phyloP scores from a whole-genome alignment of 2,113 vertebrate genomes.

The Heteronetta atricapilla region DNA sequence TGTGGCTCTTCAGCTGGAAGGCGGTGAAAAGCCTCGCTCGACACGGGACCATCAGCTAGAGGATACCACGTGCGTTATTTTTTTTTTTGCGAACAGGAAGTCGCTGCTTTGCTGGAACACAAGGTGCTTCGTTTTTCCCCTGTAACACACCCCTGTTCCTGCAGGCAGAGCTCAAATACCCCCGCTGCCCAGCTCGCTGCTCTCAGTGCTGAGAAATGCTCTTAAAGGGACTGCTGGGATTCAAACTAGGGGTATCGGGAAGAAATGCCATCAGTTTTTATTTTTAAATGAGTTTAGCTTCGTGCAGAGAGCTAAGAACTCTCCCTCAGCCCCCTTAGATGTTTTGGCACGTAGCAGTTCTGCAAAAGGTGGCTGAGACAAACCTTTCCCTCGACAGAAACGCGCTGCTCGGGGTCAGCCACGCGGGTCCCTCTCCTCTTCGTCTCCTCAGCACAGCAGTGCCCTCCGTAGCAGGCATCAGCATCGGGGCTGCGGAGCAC shows the following conservation, averaged over 20 bases:
- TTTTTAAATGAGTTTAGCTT: neutral
- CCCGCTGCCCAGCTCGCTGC: neutral
- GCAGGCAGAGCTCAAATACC: neutral
- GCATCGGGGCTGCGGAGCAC: rapidly evolving
- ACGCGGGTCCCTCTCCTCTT: neutral
- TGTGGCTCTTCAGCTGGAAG: neutral
- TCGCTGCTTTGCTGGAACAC: neutral
- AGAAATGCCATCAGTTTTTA: conserved; percentile 11
- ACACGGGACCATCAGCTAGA: neutral
- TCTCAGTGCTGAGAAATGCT: neutral
- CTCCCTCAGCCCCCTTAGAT: neutral
- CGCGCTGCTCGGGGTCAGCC: neutral
- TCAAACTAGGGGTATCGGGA: neutral
- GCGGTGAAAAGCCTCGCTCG: neutral
- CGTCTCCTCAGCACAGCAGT: neutral
- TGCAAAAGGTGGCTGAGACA: neutral
- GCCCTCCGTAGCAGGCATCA: too few species aligned
- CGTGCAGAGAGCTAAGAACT: neutral
- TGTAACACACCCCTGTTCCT: neutral
- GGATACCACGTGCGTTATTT: neutral
- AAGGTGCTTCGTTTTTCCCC: neutral
- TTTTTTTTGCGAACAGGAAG: neutral
- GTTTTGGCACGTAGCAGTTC: neutral
- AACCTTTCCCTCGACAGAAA: neutral
- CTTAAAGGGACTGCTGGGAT: neutral